Percentiles rank a stretch among this genome's conserved stretches.
These are phyloP conservation scores for Karalla daura DNA, from an alignment of 2,797 vertebrate species.

Conservation along the genomic window DNA sequence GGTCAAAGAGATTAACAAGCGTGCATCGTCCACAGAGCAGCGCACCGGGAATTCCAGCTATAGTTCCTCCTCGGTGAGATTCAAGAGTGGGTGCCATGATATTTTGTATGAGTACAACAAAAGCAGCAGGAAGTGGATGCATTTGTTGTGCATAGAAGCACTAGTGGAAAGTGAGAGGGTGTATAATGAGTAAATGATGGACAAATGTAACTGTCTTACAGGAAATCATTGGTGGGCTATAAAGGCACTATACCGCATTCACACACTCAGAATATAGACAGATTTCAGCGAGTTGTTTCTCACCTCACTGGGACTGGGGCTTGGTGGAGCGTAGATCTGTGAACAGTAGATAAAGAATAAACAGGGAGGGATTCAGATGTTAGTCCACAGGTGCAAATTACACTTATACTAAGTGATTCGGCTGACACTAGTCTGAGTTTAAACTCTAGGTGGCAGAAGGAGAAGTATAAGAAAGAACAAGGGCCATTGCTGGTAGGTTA, in stretches of 20 bases:
- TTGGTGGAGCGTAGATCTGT: too few relatives aligned
- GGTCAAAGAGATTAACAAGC: background rate
- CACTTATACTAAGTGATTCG: too few relatives aligned
- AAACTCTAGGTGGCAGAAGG: too few relatives aligned
- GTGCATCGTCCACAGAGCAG: background rate
- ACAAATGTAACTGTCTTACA: slow-evolving; percentile 36
- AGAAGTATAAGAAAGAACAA: too few relatives aligned
- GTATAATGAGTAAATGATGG: slow-evolving; percentile 24
- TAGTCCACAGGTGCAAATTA: too few relatives aligned
- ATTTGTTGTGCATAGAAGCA: background rate
- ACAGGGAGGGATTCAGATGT: too few relatives aligned
- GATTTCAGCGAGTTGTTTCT: too few relatives aligned
- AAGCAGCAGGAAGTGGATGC: slow-evolving; percentile 32
- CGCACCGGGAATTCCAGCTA: rapidly evolving
- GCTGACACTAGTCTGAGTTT: too few relatives aligned
- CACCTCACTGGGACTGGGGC: too few relatives aligned
- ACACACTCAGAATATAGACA: too few relatives aligned
- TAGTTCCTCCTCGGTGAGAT: background rate
- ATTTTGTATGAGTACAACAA: background rate
- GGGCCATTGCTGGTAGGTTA: too few relatives aligned
- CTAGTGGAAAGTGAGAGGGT: slow-evolving; percentile 51
- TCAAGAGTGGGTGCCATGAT: background rate
- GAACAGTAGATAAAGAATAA: too few relatives aligned
- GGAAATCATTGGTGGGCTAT: slow-evolving; percentile 49
- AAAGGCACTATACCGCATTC: slow-evolving; percentile 2